Conservation (phyloP, 1,140 invertebrate species). For the Trichonephila clavipes region DNA sequence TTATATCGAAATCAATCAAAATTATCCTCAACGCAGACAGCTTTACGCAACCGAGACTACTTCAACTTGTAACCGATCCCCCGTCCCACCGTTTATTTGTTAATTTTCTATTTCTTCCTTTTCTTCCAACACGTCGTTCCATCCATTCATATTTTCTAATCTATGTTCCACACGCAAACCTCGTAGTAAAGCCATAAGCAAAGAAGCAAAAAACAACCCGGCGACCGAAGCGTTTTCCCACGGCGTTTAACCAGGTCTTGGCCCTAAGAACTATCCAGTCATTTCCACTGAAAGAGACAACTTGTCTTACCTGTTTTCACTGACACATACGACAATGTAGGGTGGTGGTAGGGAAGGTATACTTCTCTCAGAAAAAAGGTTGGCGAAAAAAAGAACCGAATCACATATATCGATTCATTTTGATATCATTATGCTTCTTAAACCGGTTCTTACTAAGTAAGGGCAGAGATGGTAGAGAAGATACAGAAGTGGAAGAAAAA, state of each 20-base stretch:
- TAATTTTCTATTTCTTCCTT: slow-evolving; percentile 28
- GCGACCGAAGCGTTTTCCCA: slow-evolving; percentile 59
- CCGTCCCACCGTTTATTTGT: not conserved
- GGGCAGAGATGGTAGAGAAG: not conserved
- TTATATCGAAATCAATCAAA: not conserved
- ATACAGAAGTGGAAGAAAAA: not conserved
- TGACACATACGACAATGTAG: slow-evolving; percentile 64
- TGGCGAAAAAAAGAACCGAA: slow-evolving; percentile 42
- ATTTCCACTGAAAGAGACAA: slow-evolving; percentile 50
- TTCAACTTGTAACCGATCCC: slow-evolving; percentile 19
- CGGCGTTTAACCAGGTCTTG: slow-evolving; percentile 68
- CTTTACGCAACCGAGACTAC: not conserved
- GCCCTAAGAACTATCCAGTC: not conserved
- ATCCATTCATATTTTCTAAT: slow-evolving; percentile 64
- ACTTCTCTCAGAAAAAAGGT: not conserved
- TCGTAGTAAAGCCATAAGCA: slow-evolving; percentile 62
- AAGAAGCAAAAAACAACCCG: slow-evolving; percentile 33
- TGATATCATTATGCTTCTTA: slow-evolving; percentile 65
- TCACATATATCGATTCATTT: slow-evolving; percentile 67
- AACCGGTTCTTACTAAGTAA: slow-evolving; percentile 71
- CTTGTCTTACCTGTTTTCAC: slow-evolving; percentile 71
- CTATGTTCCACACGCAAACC: slow-evolving; percentile 64
- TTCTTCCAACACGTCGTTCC: slow-evolving; percentile 47
- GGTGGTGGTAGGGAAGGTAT: not conserved
- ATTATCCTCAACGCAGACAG: not conserved